Conservation (phyloP, 2,888 invertebrate genomes). For the Apamea monoglypha region DNA sequence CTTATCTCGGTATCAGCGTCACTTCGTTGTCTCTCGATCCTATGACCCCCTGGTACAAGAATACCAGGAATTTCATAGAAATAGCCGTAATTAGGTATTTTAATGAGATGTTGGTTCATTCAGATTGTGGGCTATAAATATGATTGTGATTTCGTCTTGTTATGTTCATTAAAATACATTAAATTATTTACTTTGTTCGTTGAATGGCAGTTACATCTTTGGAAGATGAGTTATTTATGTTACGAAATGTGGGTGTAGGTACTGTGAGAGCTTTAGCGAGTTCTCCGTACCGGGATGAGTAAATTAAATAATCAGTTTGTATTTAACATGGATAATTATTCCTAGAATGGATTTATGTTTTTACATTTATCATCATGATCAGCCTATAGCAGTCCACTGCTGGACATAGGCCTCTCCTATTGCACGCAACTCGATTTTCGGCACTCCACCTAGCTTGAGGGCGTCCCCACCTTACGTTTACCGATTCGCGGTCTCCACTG, state of each 20-base stretch:
- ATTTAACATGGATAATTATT: no score
- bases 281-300: no score
- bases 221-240: background rate
- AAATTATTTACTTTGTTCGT: background rate
- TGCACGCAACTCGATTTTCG: no score
- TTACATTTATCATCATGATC: no score
- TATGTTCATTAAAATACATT: background rate
- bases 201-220: background rate
- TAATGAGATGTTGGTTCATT: slow-evolving; percentile 34
- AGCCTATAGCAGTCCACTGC: no score
- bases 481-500: no score
- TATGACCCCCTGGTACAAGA: slow-evolving; percentile 50
- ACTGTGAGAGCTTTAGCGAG: no score
- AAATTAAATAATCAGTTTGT: background rate
- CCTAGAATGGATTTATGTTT: no score
- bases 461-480: no score
- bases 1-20: slow-evolving; percentile 28
- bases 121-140: slow-evolving; percentile 24
- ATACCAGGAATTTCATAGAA: slow-evolving; percentile 42
- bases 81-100: slow-evolving; percentile 41
- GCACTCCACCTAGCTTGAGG: no score
- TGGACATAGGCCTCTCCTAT: no score
- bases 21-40: slow-evolving; percentile 50
- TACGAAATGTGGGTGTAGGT: background rate
- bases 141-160: slow-evolving; percentile 20